These are phyloP conservation scores for Stegostoma tigrinum DNA, from an alignment of 2,113 vertebrate species.

Conservation along the genomic window DNA sequence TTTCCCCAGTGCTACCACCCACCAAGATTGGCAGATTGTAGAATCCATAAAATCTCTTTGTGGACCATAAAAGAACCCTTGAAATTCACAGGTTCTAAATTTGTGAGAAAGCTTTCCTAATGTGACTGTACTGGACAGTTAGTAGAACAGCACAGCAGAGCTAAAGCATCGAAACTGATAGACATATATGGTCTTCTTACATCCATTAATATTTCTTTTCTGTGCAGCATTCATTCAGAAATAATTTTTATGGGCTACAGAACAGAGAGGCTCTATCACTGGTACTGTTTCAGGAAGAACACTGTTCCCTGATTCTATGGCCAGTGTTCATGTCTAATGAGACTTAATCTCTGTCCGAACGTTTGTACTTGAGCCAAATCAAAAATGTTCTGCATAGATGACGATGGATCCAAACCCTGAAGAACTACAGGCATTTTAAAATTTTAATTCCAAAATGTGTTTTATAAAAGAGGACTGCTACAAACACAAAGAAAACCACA, in stretches of 20 bases:
- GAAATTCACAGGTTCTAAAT: not conserved
- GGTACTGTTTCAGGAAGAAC: not conserved
- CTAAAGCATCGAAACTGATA: not conserved
- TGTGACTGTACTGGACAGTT: not conserved
- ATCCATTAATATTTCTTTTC: not conserved
- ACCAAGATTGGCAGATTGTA: not conserved
- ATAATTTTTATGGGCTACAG: not conserved
- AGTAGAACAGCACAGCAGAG: not conserved
- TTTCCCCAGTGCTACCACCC: not conserved
- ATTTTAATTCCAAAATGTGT: no score
- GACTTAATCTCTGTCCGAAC: not conserved
- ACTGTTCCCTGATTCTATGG: not conserved
- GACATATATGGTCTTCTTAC: not conserved
- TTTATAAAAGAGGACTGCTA: no score
- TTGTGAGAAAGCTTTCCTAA: not conserved
- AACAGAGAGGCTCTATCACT: not conserved
- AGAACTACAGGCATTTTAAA: no score
- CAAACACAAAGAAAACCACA: no score
- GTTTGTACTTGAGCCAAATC: not conserved
- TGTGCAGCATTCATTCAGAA: not conserved
- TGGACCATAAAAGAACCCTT: not conserved
- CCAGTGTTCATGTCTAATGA: not conserved
- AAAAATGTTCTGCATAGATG: not conserved
- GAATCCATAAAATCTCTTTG: not conserved
- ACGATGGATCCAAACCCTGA: no score